Percentiles rank a stretch among this genome's conserved stretches.
phyloP scores from a whole-genome alignment of 2,113 vertebrate genomes.

The Blennius ocellaris region DNA sequence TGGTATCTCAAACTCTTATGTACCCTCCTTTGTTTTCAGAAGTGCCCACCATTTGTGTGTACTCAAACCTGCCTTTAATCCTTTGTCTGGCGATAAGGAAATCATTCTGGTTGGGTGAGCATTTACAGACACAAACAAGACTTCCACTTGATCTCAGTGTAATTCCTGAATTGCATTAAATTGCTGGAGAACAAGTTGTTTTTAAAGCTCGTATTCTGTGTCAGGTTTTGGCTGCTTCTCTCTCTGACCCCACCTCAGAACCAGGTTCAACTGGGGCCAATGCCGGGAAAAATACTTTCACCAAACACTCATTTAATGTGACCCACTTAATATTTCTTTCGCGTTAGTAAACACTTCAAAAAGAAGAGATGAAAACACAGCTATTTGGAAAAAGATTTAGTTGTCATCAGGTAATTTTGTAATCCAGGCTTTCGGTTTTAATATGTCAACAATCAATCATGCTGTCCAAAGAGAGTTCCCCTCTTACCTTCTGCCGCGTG shows the following conservation, averaged over 20 bases:
- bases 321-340: slow-evolving; percentile 39
- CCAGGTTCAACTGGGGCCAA: slow-evolving; percentile 17
- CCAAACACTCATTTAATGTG: slow-evolving; percentile 19
- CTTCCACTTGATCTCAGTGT: slow-evolving; percentile 26
- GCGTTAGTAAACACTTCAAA: background rate
- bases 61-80: slow-evolving; percentile 48
- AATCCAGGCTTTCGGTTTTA: slow-evolving; percentile 33
- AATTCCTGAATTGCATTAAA: slow-evolving; percentile 24
- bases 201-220: background rate
- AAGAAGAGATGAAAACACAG: slow-evolving; percentile 1
- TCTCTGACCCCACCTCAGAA: slow-evolving; percentile 22
- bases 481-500: slow-evolving; percentile 65
- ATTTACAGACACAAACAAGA: background rate
- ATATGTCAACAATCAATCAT: slow-evolving; percentile 66
- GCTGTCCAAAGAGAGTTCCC: slow-evolving; percentile 23
- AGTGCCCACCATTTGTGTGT: slow-evolving; percentile 27
- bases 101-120: slow-evolving; percentile 6
- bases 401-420: slow-evolving; percentile 46
- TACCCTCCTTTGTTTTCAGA: slow-evolving; percentile 30
- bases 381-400: slow-evolving; percentile 29
- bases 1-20: slow-evolving; percentile 42
- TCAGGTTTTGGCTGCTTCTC: background rate
- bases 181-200: slow-evolving; percentile 12
- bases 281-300: background rate
- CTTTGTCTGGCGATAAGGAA: slow-evolving; percentile 30